Conservation (phyloP, 2,888 invertebrate genomes). For the Nomada ferruginata region DNA sequence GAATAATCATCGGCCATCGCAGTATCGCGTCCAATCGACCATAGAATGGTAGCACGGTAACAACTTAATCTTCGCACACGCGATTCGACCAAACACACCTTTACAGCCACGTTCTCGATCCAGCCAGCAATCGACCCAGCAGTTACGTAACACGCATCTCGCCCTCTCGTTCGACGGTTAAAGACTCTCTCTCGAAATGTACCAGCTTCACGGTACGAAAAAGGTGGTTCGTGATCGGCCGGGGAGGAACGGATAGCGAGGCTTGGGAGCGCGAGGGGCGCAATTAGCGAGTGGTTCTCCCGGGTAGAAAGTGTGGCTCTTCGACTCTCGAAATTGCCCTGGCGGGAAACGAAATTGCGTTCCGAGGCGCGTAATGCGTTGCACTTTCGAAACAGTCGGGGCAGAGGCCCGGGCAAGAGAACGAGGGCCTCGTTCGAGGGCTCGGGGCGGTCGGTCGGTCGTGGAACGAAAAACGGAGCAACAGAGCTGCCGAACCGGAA, state of each 20-base stretch:
- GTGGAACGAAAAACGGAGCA: slow-evolving; percentile 53
- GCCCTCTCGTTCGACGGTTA: background rate
- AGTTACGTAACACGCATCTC: slow-evolving; percentile 4
- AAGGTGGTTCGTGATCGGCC: background rate
- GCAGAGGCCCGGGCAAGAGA: slow-evolving; percentile 13
- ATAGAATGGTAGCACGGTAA: slow-evolving; percentile 1
- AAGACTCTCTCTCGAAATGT: background rate
- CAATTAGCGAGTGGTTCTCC: slow-evolving; percentile 34
- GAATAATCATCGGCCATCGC: background rate
- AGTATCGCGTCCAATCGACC: background rate
- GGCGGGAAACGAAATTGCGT: slow-evolving; percentile 41
- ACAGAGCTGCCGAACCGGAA: slow-evolving; percentile 42
- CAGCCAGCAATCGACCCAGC: slow-evolving; percentile 3
- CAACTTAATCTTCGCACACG: slow-evolving; percentile 25
- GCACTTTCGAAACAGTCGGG: slow-evolving; percentile 33
- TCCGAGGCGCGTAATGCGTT: slow-evolving; percentile 54
- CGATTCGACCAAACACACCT: slow-evolving; percentile 20
- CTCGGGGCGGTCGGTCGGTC: slow-evolving; percentile 56
- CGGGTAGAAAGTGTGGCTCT: slow-evolving; percentile 38
- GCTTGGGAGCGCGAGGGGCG: slow-evolving; percentile 6
- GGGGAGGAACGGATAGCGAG: too few species aligned
- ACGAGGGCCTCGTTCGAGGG: slow-evolving; percentile 41
- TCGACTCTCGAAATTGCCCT: slow-evolving; percentile 40
- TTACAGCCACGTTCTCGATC: background rate
- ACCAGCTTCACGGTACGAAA: background rate